These are phyloP conservation scores for Heliconius charithonia DNA, from an alignment of 2,888 invertebrate species.

Conservation along the genomic window DNA sequence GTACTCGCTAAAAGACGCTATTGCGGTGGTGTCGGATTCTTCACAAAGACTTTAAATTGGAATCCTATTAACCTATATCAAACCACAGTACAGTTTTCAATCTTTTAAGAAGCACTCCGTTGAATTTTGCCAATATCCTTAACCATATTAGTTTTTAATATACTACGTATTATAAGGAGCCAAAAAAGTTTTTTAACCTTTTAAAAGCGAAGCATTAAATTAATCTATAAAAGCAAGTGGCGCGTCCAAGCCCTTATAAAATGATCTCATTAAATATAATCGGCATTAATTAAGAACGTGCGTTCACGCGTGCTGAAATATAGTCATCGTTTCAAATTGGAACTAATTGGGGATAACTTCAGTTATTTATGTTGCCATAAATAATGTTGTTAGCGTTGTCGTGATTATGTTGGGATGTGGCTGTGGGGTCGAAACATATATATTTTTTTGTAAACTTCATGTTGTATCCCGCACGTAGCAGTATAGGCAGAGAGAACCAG, in stretches of 20 bases:
- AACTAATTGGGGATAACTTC: background rate
- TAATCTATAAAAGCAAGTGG: conserved; percentile 44
- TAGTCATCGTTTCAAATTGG: conserved; percentile 33
- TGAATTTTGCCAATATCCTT: too few species aligned
- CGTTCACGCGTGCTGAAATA: conserved; percentile 27
- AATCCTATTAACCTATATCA: too few species aligned
- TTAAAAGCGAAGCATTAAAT: conserved; percentile 39
- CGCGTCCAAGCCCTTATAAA: conserved; percentile 36
- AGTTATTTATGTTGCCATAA: background rate
- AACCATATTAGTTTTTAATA: too few species aligned
- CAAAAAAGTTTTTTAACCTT: background rate
- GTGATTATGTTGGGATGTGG: background rate
- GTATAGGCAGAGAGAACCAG: background rate
- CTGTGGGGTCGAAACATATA: background rate
- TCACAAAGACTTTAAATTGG: too few species aligned
- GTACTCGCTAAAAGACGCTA: too few species aligned
- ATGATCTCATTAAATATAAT: conserved; percentile 47
- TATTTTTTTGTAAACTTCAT: background rate
- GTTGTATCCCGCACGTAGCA: background rate
- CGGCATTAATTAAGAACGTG: conserved; percentile 43
- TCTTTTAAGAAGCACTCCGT: too few species aligned
- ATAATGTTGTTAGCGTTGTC: background rate
- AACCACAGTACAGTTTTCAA: too few species aligned
- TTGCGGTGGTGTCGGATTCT: too few species aligned
- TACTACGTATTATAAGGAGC: background rate